Evolutionary conservation across 2,888 invertebrate species (phyloP), one percentile per base, ranked within the genome.

Genomic region (Metallyticus violacea): DNA sequence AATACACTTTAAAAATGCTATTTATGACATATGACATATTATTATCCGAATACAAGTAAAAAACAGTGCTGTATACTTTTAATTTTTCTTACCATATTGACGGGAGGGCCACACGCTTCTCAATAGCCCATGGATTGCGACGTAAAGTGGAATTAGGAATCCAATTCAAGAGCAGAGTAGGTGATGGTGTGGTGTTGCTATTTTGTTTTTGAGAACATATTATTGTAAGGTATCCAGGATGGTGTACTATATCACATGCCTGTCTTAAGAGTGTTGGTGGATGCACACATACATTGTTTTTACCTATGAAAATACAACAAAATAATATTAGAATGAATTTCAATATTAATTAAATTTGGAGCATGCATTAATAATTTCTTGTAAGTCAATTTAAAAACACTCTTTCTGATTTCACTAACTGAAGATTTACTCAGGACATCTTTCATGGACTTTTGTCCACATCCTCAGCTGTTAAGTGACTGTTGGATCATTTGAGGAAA

Each of bases 261-360:
- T 96, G 96, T 83, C 97, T 94, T 85, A 97, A 94, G 88, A 96
- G 94, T 0, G 97, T 96, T 82, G 98, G 97, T 6, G 98, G 98
- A 93, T 99, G 99, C 81, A 99, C 98, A 92, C 99, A 99, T 76
- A 99, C 98, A 92, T 99, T 99, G 91, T 99, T 99, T 93, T 99
- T 99, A 87, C 90, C 91, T 91, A 86, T 9, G 86, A 85, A 87
- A 86, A 22, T n/a, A 28, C 25, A 27, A 22, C 15, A 62, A 6
- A 62, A 0, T 62, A 62, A 15, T 3, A 15, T 62, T 62, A 62
- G 22, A 62, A n/a, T n/a, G n/a, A n/a, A n/a, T n/a, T n/a, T n/a
- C n/a, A n/a, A n/a, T n/a, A n/a, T n/a, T n/a, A n/a, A n/a, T n/a
- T n/a, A n/a, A n/a, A n/a, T n/a, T n/a, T n/a, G n/a, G n/a, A n/a